A percentile compares a stretch with the other conserved stretches of the same genome.
Evolutionary conservation across 92 coral and sea anemone genomes (phyloP).

Genomic region (Galaxea fascicularis): DNA sequence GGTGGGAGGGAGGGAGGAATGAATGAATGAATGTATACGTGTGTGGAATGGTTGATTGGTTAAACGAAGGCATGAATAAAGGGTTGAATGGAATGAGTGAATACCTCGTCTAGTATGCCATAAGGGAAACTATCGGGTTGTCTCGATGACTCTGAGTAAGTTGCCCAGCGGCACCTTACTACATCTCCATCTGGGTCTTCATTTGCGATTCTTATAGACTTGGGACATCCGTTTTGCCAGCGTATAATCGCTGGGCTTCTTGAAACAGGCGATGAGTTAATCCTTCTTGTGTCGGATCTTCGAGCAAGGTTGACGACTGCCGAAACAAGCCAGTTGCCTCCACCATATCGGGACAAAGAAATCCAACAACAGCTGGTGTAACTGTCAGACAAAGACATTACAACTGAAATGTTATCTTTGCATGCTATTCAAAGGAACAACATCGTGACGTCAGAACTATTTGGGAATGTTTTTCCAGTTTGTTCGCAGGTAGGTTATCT

Average conservation of each 20-base stretch:
- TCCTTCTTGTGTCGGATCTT: conserved; percentile 47
- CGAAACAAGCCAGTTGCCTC: conserved; percentile 43
- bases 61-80: not conserved
- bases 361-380: conserved; percentile 55
- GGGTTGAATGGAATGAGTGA: not conserved
- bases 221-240: conserved; percentile 33
- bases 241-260: conserved; percentile 51
- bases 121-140: conserved; percentile 31
- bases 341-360: conserved; percentile 9
- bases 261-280: conserved; percentile 68
- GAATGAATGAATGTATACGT: no score
- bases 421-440: no score
- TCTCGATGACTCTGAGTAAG: conserved; percentile 20
- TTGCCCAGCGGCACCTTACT: conserved; percentile 59
- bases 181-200: conserved; percentile 66
- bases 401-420: not conserved
- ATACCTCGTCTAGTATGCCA: conserved; percentile 35
- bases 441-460: no score
- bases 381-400: not conserved
- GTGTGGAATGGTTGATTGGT: no score
- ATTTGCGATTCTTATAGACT: conserved; percentile 41
- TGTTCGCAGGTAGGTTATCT: no score
- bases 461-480: no score
- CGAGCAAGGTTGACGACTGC: conserved; percentile 46
- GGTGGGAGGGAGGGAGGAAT: no score